Base-by-base conservation (phyloP, 1,140 invertebrate species). In the Phortica variegata region DNA sequence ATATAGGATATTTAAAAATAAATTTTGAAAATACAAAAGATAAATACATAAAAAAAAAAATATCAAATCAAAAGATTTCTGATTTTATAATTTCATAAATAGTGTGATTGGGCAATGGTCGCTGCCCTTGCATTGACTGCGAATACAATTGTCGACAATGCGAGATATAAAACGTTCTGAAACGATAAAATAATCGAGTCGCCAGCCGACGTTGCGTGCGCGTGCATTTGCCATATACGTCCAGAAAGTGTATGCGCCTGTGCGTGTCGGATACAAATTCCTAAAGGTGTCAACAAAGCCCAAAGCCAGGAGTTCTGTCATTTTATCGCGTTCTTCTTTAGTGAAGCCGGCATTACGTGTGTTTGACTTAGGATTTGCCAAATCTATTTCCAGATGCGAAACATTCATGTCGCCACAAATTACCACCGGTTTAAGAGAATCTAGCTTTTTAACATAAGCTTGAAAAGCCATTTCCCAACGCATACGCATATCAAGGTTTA, bases 321-420 rank as follows among this genome's bases (percentile, higher is more conserved):
- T 94, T 16, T 86, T 91, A 31, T 93, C 86, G 43, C 96, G 80
- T 78, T 98, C 96, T 76, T 98, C 91, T 60, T 87, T 80, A 0
- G 95, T 98, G 69, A 98, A 99, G 10, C 97, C 97, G 36, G 96
- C 93, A 75, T 87, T 93, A 74, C 88, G 93, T 41, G 84, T 89
- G 75, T 98, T 99, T 0, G 85, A 85, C 77, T 95, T 95, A 3
- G 97, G 95, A 82, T 98, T 98, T 10, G 87, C 85, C 50, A 98
- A 79, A 84, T 98, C 95, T 71, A 98, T 97, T 82, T 95, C 91
- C 58, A 87, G 78, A 77, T 99, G 96, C 37, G 95, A 88, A 4
- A 98, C 96, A 80, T 99, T 99, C 81, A 99, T 86, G 78, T 99
- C 97, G 2, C 97, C 96, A 75, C 89, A 93, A 54, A 97, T 82